A percentile compares a stretch with the other conserved stretches of the same genome.
These are phyloP conservation scores for Vanessa cardui DNA, from an alignment of 2,888 invertebrate genomes.

Conservation along the genomic window DNA sequence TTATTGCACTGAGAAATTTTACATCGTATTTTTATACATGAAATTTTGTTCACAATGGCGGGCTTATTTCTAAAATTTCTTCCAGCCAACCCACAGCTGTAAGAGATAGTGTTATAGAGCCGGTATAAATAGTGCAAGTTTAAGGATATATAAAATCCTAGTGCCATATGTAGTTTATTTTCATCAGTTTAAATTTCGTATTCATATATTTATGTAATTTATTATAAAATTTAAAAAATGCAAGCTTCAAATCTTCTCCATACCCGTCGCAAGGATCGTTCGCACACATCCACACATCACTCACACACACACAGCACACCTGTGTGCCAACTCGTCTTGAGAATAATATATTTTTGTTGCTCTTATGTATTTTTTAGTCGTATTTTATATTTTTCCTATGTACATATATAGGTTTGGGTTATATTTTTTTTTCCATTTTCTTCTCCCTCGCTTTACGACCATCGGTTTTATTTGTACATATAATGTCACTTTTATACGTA, in stretches of 20 bases:
- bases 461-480: slow-evolving; percentile 17
- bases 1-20: too few species aligned
- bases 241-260: slow-evolving; percentile 49
- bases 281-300: slow-evolving; percentile 48
- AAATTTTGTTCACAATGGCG: too few species aligned
- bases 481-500: not conserved
- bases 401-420: slow-evolving; percentile 49
- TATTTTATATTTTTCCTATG: slow-evolving; percentile 81
- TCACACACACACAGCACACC: slow-evolving; percentile 54
- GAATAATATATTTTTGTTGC: slow-evolving; percentile 83
- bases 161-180: too few species aligned
- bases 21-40: too few species aligned
- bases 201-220: too few species aligned
- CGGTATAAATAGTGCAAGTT: too few species aligned
- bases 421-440: slow-evolving; percentile 46
- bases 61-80: too few species aligned
- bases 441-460: slow-evolving; percentile 44
- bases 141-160: too few species aligned
- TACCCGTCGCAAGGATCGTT: slow-evolving; percentile 47
- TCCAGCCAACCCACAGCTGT: too few species aligned
- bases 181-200: too few species aligned
- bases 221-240: not conserved
- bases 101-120: too few species aligned
- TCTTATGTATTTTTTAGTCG: slow-evolving; percentile 78
- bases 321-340: slow-evolving; percentile 72